These are phyloP conservation scores for Bhutanitis thaidina DNA, from an alignment of 2,888 invertebrate species.

Conservation along the genomic window DNA sequence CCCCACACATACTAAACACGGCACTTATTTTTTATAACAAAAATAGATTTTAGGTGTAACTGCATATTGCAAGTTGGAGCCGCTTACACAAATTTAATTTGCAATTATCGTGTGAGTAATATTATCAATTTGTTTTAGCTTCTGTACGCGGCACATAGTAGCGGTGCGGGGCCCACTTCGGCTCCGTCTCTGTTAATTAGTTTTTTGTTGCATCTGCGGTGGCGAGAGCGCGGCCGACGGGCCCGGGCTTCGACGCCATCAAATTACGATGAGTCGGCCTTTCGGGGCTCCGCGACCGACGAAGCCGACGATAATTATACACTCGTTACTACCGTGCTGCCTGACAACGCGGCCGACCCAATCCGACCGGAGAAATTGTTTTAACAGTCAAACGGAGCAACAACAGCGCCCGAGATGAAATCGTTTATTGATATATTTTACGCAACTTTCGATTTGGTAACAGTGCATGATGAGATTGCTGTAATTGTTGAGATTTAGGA, in stretches of 20 bases:
- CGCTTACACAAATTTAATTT: constrained; percentile 8
- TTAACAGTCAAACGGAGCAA: constrained; percentile 33
- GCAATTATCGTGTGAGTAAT: constrained; percentile 2
- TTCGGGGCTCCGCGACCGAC: constrained; percentile 75
- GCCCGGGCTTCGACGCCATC: constrained; percentile 68
- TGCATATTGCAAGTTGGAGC: no score
- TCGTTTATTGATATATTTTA: background rate
- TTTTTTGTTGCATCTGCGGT: constrained; percentile 61
- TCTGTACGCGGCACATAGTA: constrained; percentile 14
- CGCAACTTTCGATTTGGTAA: background rate
- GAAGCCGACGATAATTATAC: constrained; percentile 71
- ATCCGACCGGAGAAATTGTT: constrained; percentile 54
- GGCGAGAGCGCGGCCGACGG: constrained; percentile 47
- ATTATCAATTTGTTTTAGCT: constrained; percentile 15
- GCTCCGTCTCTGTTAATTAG: constrained; percentile 76
- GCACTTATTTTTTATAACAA: no score
- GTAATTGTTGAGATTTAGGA: no score
- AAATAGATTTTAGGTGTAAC: no score
- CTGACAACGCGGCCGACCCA: constrained; percentile 44
- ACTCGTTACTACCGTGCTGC: constrained; percentile 78
- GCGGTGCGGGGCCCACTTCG: constrained; percentile 33
- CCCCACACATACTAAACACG: no score
- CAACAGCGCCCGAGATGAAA: background rate
- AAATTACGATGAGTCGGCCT: constrained; percentile 79
- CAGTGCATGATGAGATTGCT: no score